A percentile compares a stretch with the other conserved stretches of the same genome.
Evolutionary conservation across 2,113 vertebrate genomes (phyloP).

Genomic region (Columbina picui): DNA sequence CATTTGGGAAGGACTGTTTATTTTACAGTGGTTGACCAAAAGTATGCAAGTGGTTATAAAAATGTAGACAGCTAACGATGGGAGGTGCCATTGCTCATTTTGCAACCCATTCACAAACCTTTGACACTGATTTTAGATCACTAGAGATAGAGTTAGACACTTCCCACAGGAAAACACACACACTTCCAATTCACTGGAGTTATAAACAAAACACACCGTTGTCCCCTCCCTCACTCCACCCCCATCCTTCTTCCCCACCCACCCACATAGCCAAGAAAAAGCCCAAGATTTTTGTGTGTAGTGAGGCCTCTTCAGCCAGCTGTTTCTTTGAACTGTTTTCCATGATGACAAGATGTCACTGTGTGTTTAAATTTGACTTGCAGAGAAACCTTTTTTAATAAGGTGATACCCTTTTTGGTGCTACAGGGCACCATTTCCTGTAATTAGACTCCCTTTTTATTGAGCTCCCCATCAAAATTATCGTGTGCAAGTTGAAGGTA

Average conservation of each 20-base stretch:
- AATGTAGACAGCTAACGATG: constrained; percentile 78
- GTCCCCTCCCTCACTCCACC: neutral
- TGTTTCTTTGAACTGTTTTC: neutral
- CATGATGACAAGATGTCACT: neutral
- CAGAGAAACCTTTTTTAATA: neutral
- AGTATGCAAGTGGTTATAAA: constrained; percentile 82
- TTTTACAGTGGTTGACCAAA: constrained; percentile 87
- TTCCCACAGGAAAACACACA: constrained; percentile 34
- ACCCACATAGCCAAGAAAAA: neutral
- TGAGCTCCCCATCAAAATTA: neutral
- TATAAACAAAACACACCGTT: neutral
- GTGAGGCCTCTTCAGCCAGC: neutral
- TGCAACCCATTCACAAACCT: constrained; percentile 78
- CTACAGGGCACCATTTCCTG: neutral
- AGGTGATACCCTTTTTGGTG: neutral
- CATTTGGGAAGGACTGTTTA: constrained; percentile 84
- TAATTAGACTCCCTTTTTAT: neutral
- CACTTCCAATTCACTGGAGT: neutral
- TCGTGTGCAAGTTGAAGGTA: neutral
- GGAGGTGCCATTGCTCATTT: constrained; percentile 76
- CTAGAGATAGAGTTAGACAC: constrained; percentile 7
- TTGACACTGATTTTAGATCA: constrained; percentile 56
- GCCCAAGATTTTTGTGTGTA: neutral
- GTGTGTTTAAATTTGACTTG: neutral
- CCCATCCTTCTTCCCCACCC: neutral